Base-by-base conservation (phyloP, 2,888 invertebrate species). In the Netelia virgata region DNA sequence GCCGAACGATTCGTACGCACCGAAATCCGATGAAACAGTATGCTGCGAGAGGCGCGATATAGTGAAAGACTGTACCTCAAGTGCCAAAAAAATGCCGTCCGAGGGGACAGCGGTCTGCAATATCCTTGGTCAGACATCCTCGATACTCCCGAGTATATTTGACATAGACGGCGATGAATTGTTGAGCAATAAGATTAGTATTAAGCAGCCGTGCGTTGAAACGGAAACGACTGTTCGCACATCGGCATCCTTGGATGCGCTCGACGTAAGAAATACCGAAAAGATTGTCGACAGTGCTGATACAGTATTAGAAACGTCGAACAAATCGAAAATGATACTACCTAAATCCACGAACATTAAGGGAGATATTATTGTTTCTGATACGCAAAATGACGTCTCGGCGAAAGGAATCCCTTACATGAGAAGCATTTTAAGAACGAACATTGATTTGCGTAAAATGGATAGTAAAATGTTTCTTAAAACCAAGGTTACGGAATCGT, bases 81-180 rank as follows among this genome's bases (percentile, higher is more conserved):
- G 10, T 18, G 18, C 36, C 28, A 76, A 72, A 50, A 16, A 47
- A n/a, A 14, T 47, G 28, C 11, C 41, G 10, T 47, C n/a, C 20
- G 18, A 57, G 18, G 57, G 18, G 9, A 16, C 47, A n/a, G 2
- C 36, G 20, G 20, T 10, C 5, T 53, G 16, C 57, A 18, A 3
- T n/a, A 53, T 41, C 59, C 69, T 36, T 36, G 1, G n/a, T 55
- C 18, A 41, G 8, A 28, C 20, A 23, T 10, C 66, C 16, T 14
- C 57, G 3, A 28, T 63, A 43, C 11, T 72, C 0, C 23, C 81
- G 5, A 87, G 86, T 75, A 87, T 87, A 14, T 86, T 85, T 28
- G 86, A 86, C 53, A 86, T 87, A 41, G 87, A 87, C 81, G 61
- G 73, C 9, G 81, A 76, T 11, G 74, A 75, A 14, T 70, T 69